These are phyloP conservation scores for Oxytorus armatus DNA, from an alignment of 2,888 invertebrate genomes.

Conservation along the genomic window DNA sequence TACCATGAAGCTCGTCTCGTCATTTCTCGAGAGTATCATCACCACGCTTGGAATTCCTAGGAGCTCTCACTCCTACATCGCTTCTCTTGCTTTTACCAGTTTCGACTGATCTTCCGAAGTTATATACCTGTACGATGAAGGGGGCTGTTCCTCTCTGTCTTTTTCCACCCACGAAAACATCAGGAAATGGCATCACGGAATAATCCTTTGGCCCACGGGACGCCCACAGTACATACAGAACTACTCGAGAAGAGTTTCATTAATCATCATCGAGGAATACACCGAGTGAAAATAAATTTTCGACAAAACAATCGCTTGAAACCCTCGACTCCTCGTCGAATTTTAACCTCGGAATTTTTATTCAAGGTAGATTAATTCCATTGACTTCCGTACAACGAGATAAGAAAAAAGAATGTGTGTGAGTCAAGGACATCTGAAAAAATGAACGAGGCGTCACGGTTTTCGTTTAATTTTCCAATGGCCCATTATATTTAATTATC, in stretches of 20 bases:
- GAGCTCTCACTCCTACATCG: slow-evolving; percentile 28
- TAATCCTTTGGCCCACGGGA: neutral
- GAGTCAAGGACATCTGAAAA: too few species aligned
- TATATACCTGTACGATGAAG: slow-evolving; percentile 46
- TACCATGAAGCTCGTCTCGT: slow-evolving; percentile 38
- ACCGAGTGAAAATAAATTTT: slow-evolving; percentile 17
- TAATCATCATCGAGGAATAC: slow-evolving; percentile 42
- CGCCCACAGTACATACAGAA: slow-evolving; percentile 7
- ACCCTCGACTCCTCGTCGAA: neutral
- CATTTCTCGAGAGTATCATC: slow-evolving; percentile 55
- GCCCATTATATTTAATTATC: too few species aligned
- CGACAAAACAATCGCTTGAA: neutral
- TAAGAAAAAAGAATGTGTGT: too few species aligned
- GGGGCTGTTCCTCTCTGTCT: slow-evolving; percentile 48
- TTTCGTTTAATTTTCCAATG: too few species aligned
- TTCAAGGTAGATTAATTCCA: neutral
- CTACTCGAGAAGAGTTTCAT: slow-evolving; percentile 18
- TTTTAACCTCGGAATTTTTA: neutral
- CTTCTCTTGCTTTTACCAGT: slow-evolving; percentile 44
- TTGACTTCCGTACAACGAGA: neutral
- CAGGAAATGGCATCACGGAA: too few species aligned
- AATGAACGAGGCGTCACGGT: too few species aligned
- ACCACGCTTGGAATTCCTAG: slow-evolving; percentile 58
- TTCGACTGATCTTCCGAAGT: slow-evolving; percentile 30
- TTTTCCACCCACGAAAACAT: slow-evolving; percentile 56